A percentile compares a stretch with the other conserved stretches of the same genome.
phyloP scores from a whole-genome alignment of 2,113 vertebrate genomes.

The Corythornis vintsioides region DNA sequence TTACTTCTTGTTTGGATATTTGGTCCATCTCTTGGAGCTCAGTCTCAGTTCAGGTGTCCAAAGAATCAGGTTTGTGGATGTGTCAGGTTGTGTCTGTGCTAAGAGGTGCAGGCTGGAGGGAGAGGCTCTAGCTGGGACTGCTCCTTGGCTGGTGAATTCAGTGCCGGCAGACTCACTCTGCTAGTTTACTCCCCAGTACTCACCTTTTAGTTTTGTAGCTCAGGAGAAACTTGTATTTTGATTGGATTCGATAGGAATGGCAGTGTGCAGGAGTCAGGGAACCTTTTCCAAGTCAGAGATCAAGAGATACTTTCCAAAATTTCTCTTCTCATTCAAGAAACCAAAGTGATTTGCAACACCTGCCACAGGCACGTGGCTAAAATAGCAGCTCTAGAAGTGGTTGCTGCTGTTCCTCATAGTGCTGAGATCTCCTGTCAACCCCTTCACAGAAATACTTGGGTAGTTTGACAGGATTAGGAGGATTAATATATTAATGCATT shows the following conservation, averaged over 20 bases:
- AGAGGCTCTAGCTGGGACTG: background rate
- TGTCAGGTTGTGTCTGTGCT: background rate
- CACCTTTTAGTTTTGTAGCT: background rate
- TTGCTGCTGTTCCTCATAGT: background rate
- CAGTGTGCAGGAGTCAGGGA: background rate
- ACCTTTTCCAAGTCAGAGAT: background rate
- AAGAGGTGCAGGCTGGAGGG: background rate
- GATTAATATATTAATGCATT: slow-evolving; percentile 79
- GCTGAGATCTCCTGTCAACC: slow-evolving; percentile 19
- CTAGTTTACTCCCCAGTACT: background rate
- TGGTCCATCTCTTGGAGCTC: background rate
- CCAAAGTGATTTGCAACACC: background rate
- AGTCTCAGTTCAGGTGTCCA: background rate
- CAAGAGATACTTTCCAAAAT: background rate
- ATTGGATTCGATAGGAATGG: background rate
- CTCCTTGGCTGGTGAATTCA: background rate
- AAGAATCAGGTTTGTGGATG: background rate
- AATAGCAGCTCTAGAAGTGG: background rate
- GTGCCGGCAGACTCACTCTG: background rate
- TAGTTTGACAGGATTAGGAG: slow-evolving; percentile 78
- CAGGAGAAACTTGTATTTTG: background rate
- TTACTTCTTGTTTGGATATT: background rate
- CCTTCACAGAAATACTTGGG: slow-evolving; percentile 22
- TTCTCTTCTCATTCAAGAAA: background rate
- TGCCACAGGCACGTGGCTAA: background rate